A percentile compares a stretch with the other conserved stretches of the same genome.
These are phyloP conservation scores for Catalaphyllia jardinei DNA, from an alignment of 64 coral and sea anemone genomes.

Conservation along the genomic window DNA sequence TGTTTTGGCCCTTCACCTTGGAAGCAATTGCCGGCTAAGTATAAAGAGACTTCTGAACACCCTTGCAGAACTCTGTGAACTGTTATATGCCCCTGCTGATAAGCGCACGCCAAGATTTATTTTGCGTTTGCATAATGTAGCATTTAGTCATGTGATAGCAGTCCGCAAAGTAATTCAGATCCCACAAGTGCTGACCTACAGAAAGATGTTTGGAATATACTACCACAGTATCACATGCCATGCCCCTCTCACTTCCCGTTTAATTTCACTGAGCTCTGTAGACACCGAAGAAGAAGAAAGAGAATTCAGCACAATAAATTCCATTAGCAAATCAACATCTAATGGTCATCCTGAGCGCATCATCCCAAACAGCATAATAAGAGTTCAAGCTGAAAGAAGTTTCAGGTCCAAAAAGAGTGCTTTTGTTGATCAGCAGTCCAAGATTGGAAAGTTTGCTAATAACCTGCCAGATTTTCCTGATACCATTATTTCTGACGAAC, in stretches of 20 bases:
- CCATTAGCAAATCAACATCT: conserved; percentile 10
- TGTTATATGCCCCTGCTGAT: conserved; percentile 31
- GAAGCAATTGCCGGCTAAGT: not conserved
- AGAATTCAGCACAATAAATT: conserved; percentile 27
- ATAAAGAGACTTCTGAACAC: conserved; percentile 9
- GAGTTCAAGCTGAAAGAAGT: conserved; percentile 17
- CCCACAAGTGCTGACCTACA: not conserved
- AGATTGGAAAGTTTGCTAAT: too few species aligned
- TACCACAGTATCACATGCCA: conserved; percentile 13
- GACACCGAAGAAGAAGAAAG: conserved; percentile 39
- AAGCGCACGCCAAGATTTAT: conserved; percentile 24
- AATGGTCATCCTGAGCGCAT: conserved; percentile 42
- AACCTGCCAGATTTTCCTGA: too few species aligned
- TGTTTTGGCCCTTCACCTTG: conserved; percentile 35
- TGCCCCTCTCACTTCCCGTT: not conserved
- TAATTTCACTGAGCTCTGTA: conserved; percentile 24
- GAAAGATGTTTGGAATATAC: conserved; percentile 37
- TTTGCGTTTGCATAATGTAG: conserved; percentile 44
- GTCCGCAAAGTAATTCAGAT: not conserved
- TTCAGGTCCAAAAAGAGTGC: not conserved
- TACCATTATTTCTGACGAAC: too few species aligned
- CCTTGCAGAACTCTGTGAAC: conserved; percentile 47
- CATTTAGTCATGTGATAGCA: not conserved
- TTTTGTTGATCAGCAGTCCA: not conserved
- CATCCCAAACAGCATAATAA: conserved; percentile 28